Conservation (phyloP, 2,888 invertebrate genomes). For the Pharmacophagus antenor region DNA sequence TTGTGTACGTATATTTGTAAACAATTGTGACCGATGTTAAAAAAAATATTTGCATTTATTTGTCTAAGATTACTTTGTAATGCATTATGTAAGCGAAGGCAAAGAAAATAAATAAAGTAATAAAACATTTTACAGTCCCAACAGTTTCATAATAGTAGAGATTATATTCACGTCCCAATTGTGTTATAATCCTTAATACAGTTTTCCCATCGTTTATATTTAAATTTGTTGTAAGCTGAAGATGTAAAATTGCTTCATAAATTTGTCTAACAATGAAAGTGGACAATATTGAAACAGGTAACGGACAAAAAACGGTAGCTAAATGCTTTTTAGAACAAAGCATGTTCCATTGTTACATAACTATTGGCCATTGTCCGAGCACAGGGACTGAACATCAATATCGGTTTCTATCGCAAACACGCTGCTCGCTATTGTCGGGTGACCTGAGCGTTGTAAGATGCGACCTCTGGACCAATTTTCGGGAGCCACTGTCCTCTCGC, state of each 20-base stretch:
- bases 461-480: constrained; percentile 69
- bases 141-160: neutral
- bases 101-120: no score
- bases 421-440: constrained; percentile 59
- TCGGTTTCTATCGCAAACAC: constrained; percentile 63
- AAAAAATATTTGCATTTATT: no score
- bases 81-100: no score
- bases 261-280: constrained; percentile 67
- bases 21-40: no score
- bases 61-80: no score
- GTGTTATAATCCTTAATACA: neutral
- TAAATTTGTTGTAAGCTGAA: constrained; percentile 55
- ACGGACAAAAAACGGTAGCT: constrained; percentile 75
- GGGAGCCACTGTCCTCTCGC: constrained; percentile 49
- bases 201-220: constrained; percentile 71
- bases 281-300: constrained; percentile 66
- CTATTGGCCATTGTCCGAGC: constrained; percentile 58
- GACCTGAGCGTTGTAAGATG: constrained; percentile 68
- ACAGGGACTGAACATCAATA: constrained; percentile 39
- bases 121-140: no score
- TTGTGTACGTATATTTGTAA: no score
- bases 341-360: constrained; percentile 46
- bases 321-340: constrained; percentile 69
- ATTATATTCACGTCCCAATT: neutral
- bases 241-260: constrained; percentile 66